Evolutionary conservation across 2,888 invertebrate species (phyloP), one percentile per base, ranked within the genome.

Genomic region (Pharmacophagus antenor): DNA sequence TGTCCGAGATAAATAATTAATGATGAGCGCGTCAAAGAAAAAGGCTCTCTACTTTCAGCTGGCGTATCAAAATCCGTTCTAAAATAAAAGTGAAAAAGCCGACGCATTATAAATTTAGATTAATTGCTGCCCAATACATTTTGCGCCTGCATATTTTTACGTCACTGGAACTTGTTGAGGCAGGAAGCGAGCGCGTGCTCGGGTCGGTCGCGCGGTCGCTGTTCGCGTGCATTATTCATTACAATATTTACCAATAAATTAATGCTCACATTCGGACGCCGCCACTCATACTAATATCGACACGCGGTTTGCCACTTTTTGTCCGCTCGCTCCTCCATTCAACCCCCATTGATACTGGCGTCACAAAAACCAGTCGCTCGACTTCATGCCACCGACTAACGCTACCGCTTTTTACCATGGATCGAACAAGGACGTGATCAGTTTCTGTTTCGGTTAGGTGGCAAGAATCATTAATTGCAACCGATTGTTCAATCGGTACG

Each of bases 231-330:
- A 84, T 85, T 86, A 85, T 84, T 86, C 86, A 85, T 82, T 81
- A 79, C 80, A 79, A 76, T 81, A 84, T 82, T 68, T 82, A 81
- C 83, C 88, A 85, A 86, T 88, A 89, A 89, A 89, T 89, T 85
- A 85, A 88, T 85, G 86, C 84, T 85, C 80, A 83, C 85, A 84
- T 82, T 80, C 78, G 82, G 70, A 78, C 73, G 75, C 80, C 77
- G 77, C 78, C 76, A 72, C 81, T 82, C 88, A 89, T 89, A 90
- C 88, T 89, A 88, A 89, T 88, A 84, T 73, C 78, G 84, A 85
- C 88, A 89, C 88, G 87, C 84, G 82, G 85, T 80, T 80, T 69
- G 70, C 72, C 74, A 70, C 80, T 88, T 89, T 88, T 89, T 88
- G 77, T 69, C 50, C 62, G 59, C 51, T 65, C 70, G 65, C 67